Percentiles rank a stretch among this genome's conserved stretches.
These are phyloP conservation scores for Pomacea maculata DNA, from an alignment of 1,140 invertebrate genomes.

Conservation along the genomic window DNA sequence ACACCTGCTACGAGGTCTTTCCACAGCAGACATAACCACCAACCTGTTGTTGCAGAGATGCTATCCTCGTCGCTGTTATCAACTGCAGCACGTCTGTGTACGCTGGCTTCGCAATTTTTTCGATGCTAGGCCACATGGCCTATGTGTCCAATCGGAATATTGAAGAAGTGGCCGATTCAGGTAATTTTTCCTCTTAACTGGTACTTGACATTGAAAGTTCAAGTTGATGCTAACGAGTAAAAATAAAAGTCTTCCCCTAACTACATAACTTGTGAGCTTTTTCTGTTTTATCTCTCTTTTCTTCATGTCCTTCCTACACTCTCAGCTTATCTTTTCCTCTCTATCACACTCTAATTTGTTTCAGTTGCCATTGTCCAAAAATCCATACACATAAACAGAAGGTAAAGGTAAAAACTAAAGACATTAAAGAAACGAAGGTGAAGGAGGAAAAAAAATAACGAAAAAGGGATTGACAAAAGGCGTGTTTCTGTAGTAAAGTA, in stretches of 20 bases:
- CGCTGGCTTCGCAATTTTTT: constrained; percentile 96
- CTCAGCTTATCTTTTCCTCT: not conserved
- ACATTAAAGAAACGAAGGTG: not conserved
- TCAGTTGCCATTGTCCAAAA: not conserved
- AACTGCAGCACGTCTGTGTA: constrained; percentile 98
- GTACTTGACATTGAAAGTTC: too few relatives aligned
- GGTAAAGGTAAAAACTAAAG: not conserved
- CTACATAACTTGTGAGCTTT: not conserved
- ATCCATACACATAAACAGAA: too few relatives aligned
- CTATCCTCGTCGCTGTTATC: constrained; percentile 90
- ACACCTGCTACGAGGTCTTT: too few relatives aligned
- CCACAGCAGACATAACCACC: too few relatives aligned
- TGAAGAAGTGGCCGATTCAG: constrained; percentile 48
- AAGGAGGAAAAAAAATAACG: not conserved
- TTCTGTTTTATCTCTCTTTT: not conserved
- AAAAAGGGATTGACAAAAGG: not conserved
- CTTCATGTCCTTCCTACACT: not conserved
- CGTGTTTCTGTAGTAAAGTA: too few relatives aligned
- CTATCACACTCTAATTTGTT: not conserved
- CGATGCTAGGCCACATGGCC: constrained; percentile 81
- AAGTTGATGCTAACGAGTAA: too few relatives aligned
- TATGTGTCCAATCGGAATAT: constrained; percentile 46
- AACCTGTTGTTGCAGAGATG: constrained; percentile 71
- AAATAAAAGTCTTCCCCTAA: not conserved
- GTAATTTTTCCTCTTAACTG: constrained; percentile 25